Percentiles rank a stretch among this genome's conserved stretches.
Evolutionary conservation across 2,888 invertebrate genomes (phyloP).

Genomic region (Anticlea derivata): DNA sequence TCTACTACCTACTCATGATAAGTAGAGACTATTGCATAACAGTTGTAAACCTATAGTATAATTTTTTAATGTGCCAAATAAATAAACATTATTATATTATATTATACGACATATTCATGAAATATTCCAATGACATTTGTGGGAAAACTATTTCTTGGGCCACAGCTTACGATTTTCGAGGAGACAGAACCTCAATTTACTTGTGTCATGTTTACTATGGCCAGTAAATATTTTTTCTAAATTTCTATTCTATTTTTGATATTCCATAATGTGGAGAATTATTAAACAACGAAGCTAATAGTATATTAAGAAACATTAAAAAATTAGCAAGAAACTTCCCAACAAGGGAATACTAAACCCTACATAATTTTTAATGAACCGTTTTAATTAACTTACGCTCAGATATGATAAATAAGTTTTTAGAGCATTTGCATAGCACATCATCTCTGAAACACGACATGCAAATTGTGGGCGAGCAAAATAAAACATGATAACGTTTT

Average conservation of each 20-base stretch:
- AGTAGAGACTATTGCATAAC: too few relatives aligned
- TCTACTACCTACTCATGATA: too few relatives aligned
- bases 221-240: too few relatives aligned
- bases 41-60: too few relatives aligned
- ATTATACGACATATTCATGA: too few relatives aligned
- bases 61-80: too few relatives aligned
- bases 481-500: conserved; percentile 79
- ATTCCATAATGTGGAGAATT: neutral
- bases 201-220: too few relatives aligned
- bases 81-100: too few relatives aligned
- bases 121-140: too few relatives aligned
- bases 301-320: conserved; percentile 5
- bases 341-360: conserved; percentile 28
- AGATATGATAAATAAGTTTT: conserved; percentile 72
- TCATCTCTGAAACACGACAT: conserved; percentile 79
- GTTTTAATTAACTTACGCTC: conserved; percentile 61
- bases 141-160: too few relatives aligned
- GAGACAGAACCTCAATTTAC: too few relatives aligned
- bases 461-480: conserved; percentile 77
- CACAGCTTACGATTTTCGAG: too few relatives aligned
- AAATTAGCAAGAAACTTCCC: conserved; percentile 17
- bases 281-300: neutral
- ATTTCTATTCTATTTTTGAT: neutral
- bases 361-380: conserved; percentile 47
- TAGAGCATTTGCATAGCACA: conserved; percentile 71